Base-by-base conservation (phyloP, 2,888 invertebrate species). In the Ctenicera cuprea region DNA sequence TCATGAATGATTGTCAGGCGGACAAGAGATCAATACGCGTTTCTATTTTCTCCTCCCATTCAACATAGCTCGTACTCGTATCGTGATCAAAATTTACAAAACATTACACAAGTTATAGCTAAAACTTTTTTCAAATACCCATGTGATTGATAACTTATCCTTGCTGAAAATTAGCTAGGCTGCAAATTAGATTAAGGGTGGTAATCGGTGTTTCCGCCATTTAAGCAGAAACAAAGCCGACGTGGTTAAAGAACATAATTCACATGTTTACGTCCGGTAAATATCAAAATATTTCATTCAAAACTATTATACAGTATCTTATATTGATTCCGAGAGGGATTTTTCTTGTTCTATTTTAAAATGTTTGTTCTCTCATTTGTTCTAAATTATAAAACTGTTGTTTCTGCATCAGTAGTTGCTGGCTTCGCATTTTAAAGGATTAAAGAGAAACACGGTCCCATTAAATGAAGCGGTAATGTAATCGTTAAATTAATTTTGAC, bases 401-500 rank as follows among this genome's bases (percentile, higher is more conserved):
- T 54, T 54, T 54, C n/a, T 30, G 54, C 54, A 54, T 30, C 52
- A 22, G 54, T 30, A 12, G 30, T 30, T 54, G 26, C 30, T 33
- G 4, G 33, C 14, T 30, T 14, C 1, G 33, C 54, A 54, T 45
- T 54, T 54, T 54, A 14, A 54, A 16, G 9, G 54, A 54, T 54
- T 54, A 54, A 54, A 54, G 26, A 54, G 30, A 33, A 30, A 30
- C 30, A 30, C 12, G 20, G 26, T 14, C n/a, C 54, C 30, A 54
- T 54, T 54, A 54, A 14, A 54, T 30, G 26, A 26, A 54, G 54
- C 5, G 54, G 54, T 54, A 54, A 54, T 22, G 30, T 30, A 54
- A 54, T 54, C 54, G 54, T 33, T 54, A 33, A 54, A 54, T 54
- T 54, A 54, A 54, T 54, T 54, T 54, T 54, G 14, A 54, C 54